Evolutionary conservation across 2,797 vertebrate species (phyloP).

Genomic region (Chloroceryle inda): DNA sequence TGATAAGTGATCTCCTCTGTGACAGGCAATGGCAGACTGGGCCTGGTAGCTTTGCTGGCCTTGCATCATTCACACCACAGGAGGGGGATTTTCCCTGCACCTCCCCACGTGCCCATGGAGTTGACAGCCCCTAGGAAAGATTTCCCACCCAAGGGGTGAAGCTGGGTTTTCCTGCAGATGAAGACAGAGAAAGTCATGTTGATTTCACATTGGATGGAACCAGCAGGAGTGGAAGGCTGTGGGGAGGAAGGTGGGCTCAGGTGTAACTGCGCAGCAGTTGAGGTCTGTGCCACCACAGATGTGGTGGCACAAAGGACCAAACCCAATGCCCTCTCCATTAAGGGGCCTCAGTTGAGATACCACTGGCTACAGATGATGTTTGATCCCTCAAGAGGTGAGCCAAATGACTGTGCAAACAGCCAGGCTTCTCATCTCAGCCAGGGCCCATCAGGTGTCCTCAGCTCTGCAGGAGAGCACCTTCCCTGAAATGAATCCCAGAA

Average conservation of each 20-base stretch:
- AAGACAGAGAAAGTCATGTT: not conserved
- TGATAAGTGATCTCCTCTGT: rapidly evolving
- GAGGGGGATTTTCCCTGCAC: not conserved
- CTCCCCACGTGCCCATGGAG: not conserved
- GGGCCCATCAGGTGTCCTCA: rapidly evolving
- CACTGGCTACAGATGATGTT: not conserved
- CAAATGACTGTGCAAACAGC: not conserved
- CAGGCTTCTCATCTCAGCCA: not conserved
- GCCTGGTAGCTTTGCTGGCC: not conserved
- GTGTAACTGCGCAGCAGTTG: rapidly evolving
- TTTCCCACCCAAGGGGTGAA: rapidly evolving
- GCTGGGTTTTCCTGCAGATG: not conserved
- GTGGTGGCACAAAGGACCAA: not conserved
- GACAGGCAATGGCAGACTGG: not conserved
- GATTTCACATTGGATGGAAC: not conserved
- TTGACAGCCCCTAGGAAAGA: not conserved
- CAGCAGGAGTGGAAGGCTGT: not conserved
- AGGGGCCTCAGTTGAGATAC: not conserved
- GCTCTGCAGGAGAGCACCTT: not conserved
- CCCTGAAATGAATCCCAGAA: not conserved
- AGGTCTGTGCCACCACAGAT: not conserved
- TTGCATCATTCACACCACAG: rapidly evolving
- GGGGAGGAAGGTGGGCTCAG: not conserved
- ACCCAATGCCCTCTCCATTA: not conserved
- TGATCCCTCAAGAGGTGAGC: not conserved